Percentiles rank a stretch among this genome's conserved stretches.
Conservation (phyloP, 1,140 invertebrate genomes). For the Steinernema feltiae region DNA sequence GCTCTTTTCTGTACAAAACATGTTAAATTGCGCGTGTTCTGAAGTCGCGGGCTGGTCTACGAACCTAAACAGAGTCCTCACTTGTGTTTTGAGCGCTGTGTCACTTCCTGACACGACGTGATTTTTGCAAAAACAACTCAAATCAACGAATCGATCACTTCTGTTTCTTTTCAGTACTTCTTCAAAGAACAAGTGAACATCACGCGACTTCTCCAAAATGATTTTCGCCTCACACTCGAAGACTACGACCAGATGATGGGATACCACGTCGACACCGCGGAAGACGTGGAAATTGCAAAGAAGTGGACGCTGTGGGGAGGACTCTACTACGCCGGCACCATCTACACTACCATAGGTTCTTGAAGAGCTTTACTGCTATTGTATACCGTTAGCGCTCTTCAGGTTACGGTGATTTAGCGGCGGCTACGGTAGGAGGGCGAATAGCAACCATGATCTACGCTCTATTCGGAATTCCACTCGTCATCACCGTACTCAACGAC, state of each 20-base stretch:
- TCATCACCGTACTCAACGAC: conserved; percentile 39
- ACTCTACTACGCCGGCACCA: conserved; percentile 34
- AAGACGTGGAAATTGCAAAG: conserved; percentile 19
- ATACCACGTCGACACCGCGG: neutral
- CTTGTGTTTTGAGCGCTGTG: too few relatives aligned
- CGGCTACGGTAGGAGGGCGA: conserved; percentile 24
- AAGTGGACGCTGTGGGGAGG: conserved; percentile 37
- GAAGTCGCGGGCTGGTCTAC: too few relatives aligned
- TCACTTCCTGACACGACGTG: neutral
- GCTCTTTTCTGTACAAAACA: too few relatives aligned
- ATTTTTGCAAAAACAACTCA: neutral
- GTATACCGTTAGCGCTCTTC: neutral
- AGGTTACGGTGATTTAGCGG: conserved; percentile 36
- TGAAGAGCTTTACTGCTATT: neutral
- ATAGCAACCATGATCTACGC: conserved; percentile 37
- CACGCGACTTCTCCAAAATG: neutral
- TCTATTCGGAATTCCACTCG: conserved; percentile 34
- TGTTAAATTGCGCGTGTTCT: too few relatives aligned
- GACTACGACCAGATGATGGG: conserved; percentile 33
- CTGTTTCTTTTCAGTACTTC: neutral
- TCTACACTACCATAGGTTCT: conserved; percentile 40
- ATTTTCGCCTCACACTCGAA: conserved; percentile 12
- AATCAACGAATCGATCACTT: neutral
- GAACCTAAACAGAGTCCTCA: too few relatives aligned
- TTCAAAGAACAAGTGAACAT: neutral